Conservation (phyloP, 2,113 vertebrate species). For the Ciconia stormi region DNA sequence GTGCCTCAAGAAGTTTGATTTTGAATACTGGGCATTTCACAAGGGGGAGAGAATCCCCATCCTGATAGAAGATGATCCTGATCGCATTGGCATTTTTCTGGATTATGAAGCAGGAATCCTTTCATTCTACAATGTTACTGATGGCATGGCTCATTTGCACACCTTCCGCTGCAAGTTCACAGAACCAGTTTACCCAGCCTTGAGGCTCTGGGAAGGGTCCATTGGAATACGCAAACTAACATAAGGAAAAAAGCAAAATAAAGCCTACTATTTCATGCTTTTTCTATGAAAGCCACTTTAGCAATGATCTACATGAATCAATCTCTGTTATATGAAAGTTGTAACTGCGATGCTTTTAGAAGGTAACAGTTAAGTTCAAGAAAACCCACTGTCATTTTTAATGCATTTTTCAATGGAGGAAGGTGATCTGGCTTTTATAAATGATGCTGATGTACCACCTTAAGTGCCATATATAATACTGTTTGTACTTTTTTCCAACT, state of each 20-base stretch:
- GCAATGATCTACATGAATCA: not conserved
- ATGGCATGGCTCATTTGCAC: conserved; percentile 73
- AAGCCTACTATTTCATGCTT: not conserved
- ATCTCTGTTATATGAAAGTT: not conserved
- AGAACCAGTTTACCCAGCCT: conserved; percentile 72
- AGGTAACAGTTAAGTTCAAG: not conserved
- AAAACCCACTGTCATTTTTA: not conserved
- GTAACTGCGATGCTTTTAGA: not conserved
- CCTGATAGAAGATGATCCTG: conserved; percentile 52
- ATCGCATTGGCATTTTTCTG: conserved; percentile 70
- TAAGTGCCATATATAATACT: not conserved
- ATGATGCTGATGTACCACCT: not conserved
- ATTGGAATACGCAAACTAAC: conserved; percentile 65
- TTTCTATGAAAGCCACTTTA: not conserved
- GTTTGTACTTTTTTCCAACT: not conserved
- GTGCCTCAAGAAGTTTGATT: conserved; percentile 76
- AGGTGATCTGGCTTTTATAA: not conserved
- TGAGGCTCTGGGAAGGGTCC: conserved; percentile 77
- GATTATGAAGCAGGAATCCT: conserved; percentile 78
- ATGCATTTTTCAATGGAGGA: not conserved
- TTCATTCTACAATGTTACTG: conserved; percentile 69
- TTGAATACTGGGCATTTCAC: conserved; percentile 80
- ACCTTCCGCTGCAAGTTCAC: conserved; percentile 73
- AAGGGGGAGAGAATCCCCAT: conserved; percentile 72
- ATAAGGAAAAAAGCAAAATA: not conserved